These are phyloP conservation scores for Chelon auratus DNA, from an alignment of 2,797 vertebrate species.

Conservation along the genomic window DNA sequence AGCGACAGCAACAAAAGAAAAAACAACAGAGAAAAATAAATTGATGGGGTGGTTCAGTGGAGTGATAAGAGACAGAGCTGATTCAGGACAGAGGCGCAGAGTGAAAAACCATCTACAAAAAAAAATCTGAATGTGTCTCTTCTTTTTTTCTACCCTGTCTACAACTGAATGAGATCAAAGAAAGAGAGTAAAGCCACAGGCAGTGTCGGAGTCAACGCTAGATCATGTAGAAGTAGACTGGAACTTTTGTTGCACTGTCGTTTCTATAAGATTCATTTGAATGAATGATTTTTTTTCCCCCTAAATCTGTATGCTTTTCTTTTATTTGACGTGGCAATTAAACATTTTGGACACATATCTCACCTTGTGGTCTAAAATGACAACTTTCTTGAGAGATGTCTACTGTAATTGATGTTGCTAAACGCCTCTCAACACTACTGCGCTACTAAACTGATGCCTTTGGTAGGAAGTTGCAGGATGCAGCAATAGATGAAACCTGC, in stretches of 20 bases:
- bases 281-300: conserved; percentile 24
- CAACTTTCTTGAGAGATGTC: not conserved
- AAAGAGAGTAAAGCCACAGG: not conserved
- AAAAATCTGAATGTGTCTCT: not conserved
- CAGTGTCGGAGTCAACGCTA: not conserved
- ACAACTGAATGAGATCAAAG: conserved; percentile 19
- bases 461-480: conserved; percentile 3
- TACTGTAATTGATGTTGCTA: not conserved
- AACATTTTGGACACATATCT: too few species aligned
- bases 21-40: conserved; percentile 20
- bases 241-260: not conserved
- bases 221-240: conserved; percentile 14
- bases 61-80: conserved; percentile 17
- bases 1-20: conserved; percentile 24
- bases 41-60: conserved; percentile 18
- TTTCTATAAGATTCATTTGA: not conserved
- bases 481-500: conserved; percentile 32
- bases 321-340: not conserved
- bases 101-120: conserved; percentile 15
- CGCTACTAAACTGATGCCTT: not conserved
- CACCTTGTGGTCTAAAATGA: too few species aligned
- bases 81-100: conserved; percentile 1
- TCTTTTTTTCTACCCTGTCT: conserved; percentile 10
- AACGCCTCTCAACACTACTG: not conserved
- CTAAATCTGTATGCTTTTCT: conserved; percentile 29